Evolutionary conservation across 2,113 vertebrate genomes (phyloP).

Genomic region (Xenus cinereus): DNA sequence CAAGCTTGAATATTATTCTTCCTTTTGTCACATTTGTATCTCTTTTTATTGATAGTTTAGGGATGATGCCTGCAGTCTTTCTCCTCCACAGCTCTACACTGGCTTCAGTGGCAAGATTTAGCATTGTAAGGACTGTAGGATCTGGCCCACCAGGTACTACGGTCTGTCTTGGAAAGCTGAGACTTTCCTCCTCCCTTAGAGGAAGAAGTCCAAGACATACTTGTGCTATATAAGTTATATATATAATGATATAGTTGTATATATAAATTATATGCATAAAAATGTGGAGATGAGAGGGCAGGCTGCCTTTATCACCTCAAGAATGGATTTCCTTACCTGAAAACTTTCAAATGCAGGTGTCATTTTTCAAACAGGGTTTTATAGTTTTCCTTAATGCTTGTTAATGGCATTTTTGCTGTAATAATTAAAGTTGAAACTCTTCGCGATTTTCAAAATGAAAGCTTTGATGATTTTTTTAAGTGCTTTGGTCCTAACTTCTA

Average conservation of each 20-base stretch:
- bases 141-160: neutral
- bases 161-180: neutral
- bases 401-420: slow-evolving; percentile 46
- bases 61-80: neutral
- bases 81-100: neutral
- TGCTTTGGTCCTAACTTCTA: slow-evolving; percentile 73
- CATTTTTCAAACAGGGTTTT: slow-evolving; percentile 59
- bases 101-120: neutral
- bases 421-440: slow-evolving; percentile 48
- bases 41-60: neutral
- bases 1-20: neutral
- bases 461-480: slow-evolving; percentile 61
- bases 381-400: slow-evolving; percentile 31
- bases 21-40: neutral
- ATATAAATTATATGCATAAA: slow-evolving; percentile 51
- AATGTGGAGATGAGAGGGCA: neutral
- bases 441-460: slow-evolving; percentile 67
- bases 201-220: slow-evolving; percentile 2
- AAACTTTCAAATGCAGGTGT: slow-evolving; percentile 47
- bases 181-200: slow-evolving; percentile 18
- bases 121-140: neutral
- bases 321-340: slow-evolving; percentile 51
- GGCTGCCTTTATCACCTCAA: slow-evolving; percentile 58
- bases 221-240: slow-evolving; percentile 49
- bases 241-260: slow-evolving; percentile 32